Percentiles rank a stretch among this genome's conserved stretches.
phyloP scores from a whole-genome alignment of 1,140 invertebrate genomes.

The Drosophila erecta region DNA sequence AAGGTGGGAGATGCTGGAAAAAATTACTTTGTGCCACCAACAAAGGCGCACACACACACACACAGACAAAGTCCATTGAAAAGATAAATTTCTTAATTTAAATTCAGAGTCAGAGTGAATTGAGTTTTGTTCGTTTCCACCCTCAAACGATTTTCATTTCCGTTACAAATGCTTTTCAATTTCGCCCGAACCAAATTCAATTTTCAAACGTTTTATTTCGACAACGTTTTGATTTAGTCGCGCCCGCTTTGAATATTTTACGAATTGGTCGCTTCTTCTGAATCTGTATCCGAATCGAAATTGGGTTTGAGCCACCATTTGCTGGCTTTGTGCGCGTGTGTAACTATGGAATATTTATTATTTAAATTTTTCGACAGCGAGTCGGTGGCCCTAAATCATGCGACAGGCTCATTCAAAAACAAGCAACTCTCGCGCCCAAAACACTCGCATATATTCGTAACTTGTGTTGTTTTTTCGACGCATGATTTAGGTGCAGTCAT shows the following conservation, averaged over 20 bases:
- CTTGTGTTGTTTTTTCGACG: conserved; percentile 49
- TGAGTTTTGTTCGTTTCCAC: conserved; percentile 40
- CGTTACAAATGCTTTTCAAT: conserved; percentile 82
- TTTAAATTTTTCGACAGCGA: conserved; percentile 71
- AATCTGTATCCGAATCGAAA: conserved; percentile 20
- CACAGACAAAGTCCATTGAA: conserved; percentile 60
- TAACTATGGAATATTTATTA: conserved; percentile 80
- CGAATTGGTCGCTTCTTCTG: conserved; percentile 52
- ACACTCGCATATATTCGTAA: conserved; percentile 51
- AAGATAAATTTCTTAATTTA: conserved; percentile 83
- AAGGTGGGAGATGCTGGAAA: conserved; percentile 66
- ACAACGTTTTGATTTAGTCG: conserved; percentile 79
- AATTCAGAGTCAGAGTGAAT: conserved; percentile 66
- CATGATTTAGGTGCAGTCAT: conserved; percentile 81
- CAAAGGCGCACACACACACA: conserved; percentile 42
- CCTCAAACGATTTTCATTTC: conserved; percentile 66
- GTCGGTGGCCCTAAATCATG: conserved; percentile 71
- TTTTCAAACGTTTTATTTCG: conserved; percentile 82
- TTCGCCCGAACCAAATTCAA: conserved; percentile 70
- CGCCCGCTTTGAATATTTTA: conserved; percentile 76
- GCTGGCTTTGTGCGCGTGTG: conserved; percentile 55
- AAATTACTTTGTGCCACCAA: conserved; percentile 44
- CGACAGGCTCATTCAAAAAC: conserved; percentile 65
- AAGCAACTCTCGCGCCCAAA: conserved; percentile 31
- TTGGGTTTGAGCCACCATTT: conserved; percentile 53